phyloP scores from a whole-genome alignment of 92 coral and sea anemone species.

The Heteractis magnifica region DNA sequence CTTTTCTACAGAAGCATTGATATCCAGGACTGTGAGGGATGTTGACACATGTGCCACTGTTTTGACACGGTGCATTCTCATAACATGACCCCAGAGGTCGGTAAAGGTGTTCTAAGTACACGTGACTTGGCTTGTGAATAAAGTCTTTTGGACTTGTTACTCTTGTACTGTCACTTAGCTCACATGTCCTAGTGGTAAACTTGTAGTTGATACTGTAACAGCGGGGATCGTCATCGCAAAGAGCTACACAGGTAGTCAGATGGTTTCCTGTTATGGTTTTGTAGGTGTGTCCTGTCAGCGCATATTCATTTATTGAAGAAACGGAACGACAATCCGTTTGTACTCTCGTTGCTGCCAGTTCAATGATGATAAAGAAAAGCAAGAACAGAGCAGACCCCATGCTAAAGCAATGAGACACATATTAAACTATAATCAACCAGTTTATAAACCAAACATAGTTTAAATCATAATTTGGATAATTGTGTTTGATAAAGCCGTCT shows the following conservation, averaged over 20 bases:
- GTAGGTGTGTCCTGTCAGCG: constrained; percentile 47
- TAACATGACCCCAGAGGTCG: constrained; percentile 69
- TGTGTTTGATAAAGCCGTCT: no score
- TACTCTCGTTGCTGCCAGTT: background rate
- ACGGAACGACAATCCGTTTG: constrained; percentile 38
- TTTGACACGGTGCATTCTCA: constrained; percentile 54
- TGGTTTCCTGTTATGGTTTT: constrained; percentile 51
- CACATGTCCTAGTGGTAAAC: constrained; percentile 52
- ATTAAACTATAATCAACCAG: no score
- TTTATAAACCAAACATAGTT: no score
- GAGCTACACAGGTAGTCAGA: constrained; percentile 49
- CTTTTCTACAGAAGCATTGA: constrained; percentile 51
- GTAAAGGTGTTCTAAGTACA: constrained; percentile 70
- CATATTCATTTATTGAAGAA: constrained; percentile 55
- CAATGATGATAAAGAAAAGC: background rate
- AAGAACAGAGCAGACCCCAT: background rate
- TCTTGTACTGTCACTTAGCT: constrained; percentile 61
- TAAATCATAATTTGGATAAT: no score
- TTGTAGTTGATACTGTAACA: constrained; percentile 70
- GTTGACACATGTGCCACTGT: constrained; percentile 54
- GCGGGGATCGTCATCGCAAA: constrained; percentile 59
- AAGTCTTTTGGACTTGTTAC: constrained; percentile 43
- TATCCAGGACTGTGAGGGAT: constrained; percentile 67
- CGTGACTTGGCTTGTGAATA: constrained; percentile 28
- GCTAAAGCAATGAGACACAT: background rate